Base-by-base conservation (phyloP, 2,888 invertebrate genomes). In the Metallyticus violacea region DNA sequence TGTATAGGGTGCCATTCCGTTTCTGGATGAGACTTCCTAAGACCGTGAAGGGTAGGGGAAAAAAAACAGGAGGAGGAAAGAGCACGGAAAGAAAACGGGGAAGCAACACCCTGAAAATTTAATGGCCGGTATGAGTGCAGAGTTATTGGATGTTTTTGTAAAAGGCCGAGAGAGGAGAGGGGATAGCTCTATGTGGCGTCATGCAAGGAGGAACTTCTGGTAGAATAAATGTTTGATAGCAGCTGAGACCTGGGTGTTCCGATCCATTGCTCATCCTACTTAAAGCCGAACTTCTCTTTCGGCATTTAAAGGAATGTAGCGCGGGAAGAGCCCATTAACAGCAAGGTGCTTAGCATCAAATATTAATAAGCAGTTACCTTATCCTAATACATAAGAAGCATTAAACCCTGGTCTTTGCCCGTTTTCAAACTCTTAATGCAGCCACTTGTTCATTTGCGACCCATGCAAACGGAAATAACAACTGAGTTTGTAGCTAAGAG, bases 111-210 rank as follows among this genome's bases (percentile, higher is more conserved):
- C 81, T 87, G 85, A 85, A 87, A 85, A 77, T 85, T 87, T 87
- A 87, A 87, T 87, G 87, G 81, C 30, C 82, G 40, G 40, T 62
- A 62, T 62, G 40, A 86, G 85, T 86, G 85, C 76, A 81, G 87
- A 87, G 85, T 87, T 87, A 87, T 87, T 87, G 85, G 85, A 84
- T 85, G 87, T 87, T 87, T 85, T 85, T 62, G 40, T 62, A 62
- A 62, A 62, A 62, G 40, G 40, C 40, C 15, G 40, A 22, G 40
- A 62, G 15, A 62, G 22, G 40, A 62, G 40, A 62, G 40, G 40
- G 40, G 9, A 62, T 62, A 15, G 40, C 40, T 62, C 15, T 62
- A 22, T 62, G 40, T 62, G 40, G 40, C 40, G 40, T 62, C 40
- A 62, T 62, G 40, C 40, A 62, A 62, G 40, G 40, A 62, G 15